A percentile compares a stretch with the other conserved stretches of the same genome.
These are phyloP conservation scores for Paraescarpia echinospica DNA, from an alignment of 1,140 invertebrate species.

Conservation along the genomic window DNA sequence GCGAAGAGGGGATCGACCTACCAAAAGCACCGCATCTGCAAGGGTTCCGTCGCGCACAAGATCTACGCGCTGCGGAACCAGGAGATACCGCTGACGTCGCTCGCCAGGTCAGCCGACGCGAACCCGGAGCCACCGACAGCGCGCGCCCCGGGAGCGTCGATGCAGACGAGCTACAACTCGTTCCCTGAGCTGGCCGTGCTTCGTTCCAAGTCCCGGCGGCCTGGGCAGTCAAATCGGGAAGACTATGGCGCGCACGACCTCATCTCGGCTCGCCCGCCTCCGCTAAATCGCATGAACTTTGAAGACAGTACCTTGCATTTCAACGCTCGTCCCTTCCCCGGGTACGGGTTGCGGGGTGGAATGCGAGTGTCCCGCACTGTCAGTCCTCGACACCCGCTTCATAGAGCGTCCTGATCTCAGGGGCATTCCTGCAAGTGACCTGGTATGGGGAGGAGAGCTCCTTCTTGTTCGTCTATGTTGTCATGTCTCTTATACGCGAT, in stretches of 20 bases:
- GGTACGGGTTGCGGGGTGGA: neutral
- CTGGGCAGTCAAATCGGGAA: neutral
- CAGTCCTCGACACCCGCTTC: neutral
- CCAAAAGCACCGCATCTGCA: slow-evolving; percentile 42
- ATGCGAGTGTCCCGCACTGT: neutral
- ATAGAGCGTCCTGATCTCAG: neutral
- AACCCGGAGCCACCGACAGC: neutral
- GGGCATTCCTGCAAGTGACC: neutral
- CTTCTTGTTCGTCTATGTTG: neutral
- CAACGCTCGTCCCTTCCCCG: neutral
- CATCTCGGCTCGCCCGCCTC: neutral
- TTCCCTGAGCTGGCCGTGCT: neutral
- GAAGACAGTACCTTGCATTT: neutral
- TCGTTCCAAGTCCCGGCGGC: neutral
- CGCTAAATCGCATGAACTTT: neutral
- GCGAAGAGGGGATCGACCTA: slow-evolving; percentile 32
- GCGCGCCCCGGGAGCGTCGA: neutral
- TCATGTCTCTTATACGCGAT: neutral
- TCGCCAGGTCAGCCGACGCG: neutral
- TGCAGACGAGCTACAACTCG: neutral
- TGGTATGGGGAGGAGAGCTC: neutral
- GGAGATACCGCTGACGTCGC: neutral
- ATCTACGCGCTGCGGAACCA: slow-evolving; percentile 12
- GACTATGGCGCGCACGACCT: neutral
- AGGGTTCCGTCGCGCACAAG: slow-evolving; percentile 40